phyloP scores from a whole-genome alignment of 2,113 vertebrate genomes.

The Leptobrachium ailaonicum region DNA sequence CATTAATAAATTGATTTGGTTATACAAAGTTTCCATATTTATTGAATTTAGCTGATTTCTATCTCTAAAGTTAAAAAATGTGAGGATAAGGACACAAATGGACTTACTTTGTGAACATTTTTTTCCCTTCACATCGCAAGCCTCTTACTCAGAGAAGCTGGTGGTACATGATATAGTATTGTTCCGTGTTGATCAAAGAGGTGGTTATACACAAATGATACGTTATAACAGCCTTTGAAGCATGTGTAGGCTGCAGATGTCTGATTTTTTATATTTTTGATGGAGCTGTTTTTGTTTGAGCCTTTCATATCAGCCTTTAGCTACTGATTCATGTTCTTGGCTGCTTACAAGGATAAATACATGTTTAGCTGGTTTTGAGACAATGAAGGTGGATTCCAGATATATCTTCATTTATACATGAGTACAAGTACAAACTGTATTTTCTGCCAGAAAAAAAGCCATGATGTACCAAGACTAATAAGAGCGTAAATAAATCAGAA shows the following conservation, averaged over 20 bases:
- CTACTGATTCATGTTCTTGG: slow-evolving; percentile 40
- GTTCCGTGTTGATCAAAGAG: slow-evolving; percentile 9
- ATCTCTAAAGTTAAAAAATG: too few relatives aligned
- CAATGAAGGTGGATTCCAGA: slow-evolving; percentile 39
- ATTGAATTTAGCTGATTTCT: too few relatives aligned
- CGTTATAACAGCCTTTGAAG: slow-evolving; percentile 1
- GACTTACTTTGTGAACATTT: too few relatives aligned
- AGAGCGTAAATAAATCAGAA: background rate
- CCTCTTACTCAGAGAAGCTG: background rate
- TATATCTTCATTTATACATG: slow-evolving; percentile 37
- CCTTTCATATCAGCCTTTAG: slow-evolving; percentile 22
- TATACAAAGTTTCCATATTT: too few relatives aligned
- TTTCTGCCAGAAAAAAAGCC: slow-evolving; percentile 3
- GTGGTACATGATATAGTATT: background rate
- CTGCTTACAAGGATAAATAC: slow-evolving; percentile 37
- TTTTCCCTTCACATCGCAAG: background rate
- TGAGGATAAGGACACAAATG: too few relatives aligned
- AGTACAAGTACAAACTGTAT: slow-evolving; percentile 16
- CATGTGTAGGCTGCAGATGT: slow-evolving; percentile 33
- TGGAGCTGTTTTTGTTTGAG: slow-evolving; percentile 15
- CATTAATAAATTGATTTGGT: too few relatives aligned
- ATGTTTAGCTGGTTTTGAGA: slow-evolving; percentile 31
- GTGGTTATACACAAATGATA: slow-evolving; percentile 9
- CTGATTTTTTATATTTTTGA: background rate
- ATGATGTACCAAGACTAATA: slow-evolving; percentile 1